Conservation (phyloP, 1,140 invertebrate species). For the Macrotrachela quadricornifera region DNA sequence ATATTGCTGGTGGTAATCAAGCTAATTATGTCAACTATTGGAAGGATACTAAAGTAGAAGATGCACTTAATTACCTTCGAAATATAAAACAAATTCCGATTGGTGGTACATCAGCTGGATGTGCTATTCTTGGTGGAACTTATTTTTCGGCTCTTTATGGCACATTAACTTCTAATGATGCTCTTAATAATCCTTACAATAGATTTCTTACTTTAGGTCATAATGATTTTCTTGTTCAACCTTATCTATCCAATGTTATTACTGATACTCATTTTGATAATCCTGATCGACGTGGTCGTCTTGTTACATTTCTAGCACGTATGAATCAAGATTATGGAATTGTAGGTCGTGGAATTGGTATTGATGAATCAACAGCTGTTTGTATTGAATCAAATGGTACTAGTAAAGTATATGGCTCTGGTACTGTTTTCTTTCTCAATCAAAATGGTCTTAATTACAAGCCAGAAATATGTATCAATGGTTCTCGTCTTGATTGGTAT, state of each 20-base stretch:
- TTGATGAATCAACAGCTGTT: conserved; percentile 7
- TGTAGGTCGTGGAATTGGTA: conserved; percentile 2
- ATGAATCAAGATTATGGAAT: not conserved
- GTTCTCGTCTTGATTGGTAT: conserved; percentile 1
- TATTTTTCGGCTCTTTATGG: not conserved
- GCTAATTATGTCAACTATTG: not conserved
- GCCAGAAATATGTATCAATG: not conserved
- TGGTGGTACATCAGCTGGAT: conserved; percentile 5
- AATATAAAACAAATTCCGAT: conserved; percentile 1
- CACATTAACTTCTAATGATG: conserved; percentile 1
- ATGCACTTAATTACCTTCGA: not conserved
- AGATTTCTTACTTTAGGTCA: not conserved
- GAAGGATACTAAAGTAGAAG: not conserved
- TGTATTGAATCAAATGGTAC: conserved; percentile 6
- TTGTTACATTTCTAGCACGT: conserved; percentile 2
- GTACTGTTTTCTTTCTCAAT: not conserved
- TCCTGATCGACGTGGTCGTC: not conserved
- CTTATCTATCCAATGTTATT: conserved; percentile 1
- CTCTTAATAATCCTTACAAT: not conserved
- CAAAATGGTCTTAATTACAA: not conserved
- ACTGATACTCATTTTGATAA: conserved; percentile 7
- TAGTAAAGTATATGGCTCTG: not conserved
- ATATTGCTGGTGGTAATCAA: conserved; percentile 6
- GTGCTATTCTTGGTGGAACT: conserved; percentile 4
- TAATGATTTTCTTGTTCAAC: not conserved